Evolutionary conservation across 2,888 invertebrate genomes (phyloP).

Genomic region (Lissocephala sabroskyi): DNA sequence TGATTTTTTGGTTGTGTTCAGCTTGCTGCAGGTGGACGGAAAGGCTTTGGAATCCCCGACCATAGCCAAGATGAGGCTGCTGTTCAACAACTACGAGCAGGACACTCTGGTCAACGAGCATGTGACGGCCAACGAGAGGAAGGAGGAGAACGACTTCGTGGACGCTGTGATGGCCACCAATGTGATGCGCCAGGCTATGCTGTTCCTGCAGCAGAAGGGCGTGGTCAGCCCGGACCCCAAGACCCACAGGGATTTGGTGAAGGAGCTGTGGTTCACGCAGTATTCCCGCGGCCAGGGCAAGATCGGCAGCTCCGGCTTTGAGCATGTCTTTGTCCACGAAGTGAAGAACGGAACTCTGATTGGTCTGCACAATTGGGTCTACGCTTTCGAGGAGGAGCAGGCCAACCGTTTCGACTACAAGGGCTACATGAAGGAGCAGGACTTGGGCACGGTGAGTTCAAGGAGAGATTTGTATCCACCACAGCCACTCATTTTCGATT

Average conservation of each 20-base stretch:
- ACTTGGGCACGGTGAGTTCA: conserved; percentile 79
- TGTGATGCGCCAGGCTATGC: conserved; percentile 80
- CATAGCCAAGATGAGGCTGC: conserved; percentile 80
- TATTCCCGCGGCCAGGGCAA: conserved; percentile 86
- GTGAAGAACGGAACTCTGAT: conserved; percentile 83
- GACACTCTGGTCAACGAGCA: conserved; percentile 83
- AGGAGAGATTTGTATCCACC: background rate
- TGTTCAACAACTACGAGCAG: conserved; percentile 90
- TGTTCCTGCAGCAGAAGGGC: conserved; percentile 76
- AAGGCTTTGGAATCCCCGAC: conserved; percentile 77
- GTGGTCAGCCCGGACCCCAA: conserved; percentile 78
- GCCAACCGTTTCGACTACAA: conserved; percentile 82
- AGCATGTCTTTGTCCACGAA: conserved; percentile 93
- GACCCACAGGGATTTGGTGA: conserved; percentile 82
- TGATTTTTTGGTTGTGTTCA: conserved; percentile 58
- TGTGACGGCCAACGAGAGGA: conserved; percentile 81
- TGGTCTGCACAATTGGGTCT: conserved; percentile 94
- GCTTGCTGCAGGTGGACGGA: conserved; percentile 79
- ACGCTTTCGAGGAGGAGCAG: conserved; percentile 84
- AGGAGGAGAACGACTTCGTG: conserved; percentile 86
- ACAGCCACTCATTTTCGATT: too few species aligned
- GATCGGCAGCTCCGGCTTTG: conserved; percentile 92
- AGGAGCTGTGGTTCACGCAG: conserved; percentile 85
- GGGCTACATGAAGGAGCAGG: conserved; percentile 82
- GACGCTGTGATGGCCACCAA: conserved; percentile 83